phyloP scores from a whole-genome alignment of 2,797 vertebrate genomes.

The Miichthys miiuy region DNA sequence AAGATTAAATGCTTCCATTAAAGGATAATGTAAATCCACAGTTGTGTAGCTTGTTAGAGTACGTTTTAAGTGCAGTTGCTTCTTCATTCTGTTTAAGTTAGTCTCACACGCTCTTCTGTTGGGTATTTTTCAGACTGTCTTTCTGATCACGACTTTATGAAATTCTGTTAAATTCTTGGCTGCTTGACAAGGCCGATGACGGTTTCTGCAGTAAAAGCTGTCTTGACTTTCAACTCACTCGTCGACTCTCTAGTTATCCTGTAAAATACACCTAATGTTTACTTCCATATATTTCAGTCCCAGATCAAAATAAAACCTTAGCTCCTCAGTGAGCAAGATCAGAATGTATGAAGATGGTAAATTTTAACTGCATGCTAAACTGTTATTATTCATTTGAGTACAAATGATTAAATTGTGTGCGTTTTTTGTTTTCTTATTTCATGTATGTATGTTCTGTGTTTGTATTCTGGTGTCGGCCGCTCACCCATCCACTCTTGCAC shows the following conservation, averaged over 20 bases:
- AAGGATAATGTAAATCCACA: neutral
- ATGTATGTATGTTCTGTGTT: constrained; percentile 35
- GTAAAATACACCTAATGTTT: too few species aligned
- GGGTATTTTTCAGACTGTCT: constrained; percentile 8
- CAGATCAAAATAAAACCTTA: neutral
- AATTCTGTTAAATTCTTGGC: constrained; percentile 10
- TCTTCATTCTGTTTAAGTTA: constrained; percentile 3
- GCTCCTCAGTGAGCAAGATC: neutral
- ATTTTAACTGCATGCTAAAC: neutral
- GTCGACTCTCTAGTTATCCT: too few species aligned
- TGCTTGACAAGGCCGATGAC: neutral
- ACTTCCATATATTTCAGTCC: neutral
- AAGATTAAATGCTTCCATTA: neutral
- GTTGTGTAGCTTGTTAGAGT: constrained; percentile 5
- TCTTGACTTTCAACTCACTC: neutral
- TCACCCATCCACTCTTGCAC: constrained; percentile 46
- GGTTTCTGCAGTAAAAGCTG: neutral
- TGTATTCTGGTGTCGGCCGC: constrained; percentile 41
- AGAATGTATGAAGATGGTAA: neutral
- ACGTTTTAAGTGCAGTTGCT: constrained; percentile 3
- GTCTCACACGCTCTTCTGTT: neutral
- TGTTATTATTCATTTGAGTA: neutral
- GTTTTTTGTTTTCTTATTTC: too few species aligned
- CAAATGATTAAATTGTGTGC: neutral
- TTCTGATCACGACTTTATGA: neutral